Evolutionary conservation across 2,113 vertebrate genomes (phyloP).

Genomic region (Zosterops japonicus): DNA sequence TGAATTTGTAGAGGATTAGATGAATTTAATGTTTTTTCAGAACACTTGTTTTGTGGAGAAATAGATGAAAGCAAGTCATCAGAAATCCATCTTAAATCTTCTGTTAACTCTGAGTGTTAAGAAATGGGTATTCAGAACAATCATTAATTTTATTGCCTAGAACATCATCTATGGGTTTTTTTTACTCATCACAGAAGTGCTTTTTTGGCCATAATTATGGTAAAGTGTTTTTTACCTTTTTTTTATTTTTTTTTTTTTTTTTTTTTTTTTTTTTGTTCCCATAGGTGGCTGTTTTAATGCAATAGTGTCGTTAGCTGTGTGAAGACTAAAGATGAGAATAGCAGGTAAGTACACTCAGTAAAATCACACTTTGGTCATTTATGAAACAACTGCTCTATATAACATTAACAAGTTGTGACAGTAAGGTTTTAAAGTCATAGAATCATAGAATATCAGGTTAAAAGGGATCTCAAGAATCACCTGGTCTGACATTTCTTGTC

Average conservation of each 20-base stretch:
- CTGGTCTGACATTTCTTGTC: not conserved
- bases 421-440: not conserved
- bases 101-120: not conserved
- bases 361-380: not conserved
- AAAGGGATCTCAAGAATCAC: not conserved
- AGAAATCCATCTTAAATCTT: not conserved
- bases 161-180: not conserved
- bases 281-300: conserved; percentile 73
- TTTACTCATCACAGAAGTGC: not conserved
- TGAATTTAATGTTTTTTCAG: not conserved
- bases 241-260: no score
- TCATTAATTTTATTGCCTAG: not conserved
- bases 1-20: not conserved
- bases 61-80: not conserved
- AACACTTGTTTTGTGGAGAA: not conserved
- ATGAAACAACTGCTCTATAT: not conserved
- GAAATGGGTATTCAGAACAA: not conserved
- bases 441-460: not conserved
- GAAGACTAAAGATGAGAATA: conserved; percentile 76
- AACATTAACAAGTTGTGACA: not conserved
- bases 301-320: conserved; percentile 26
- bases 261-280: not conserved
- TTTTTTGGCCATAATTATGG: not conserved
- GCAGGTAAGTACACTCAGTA: conserved; percentile 59
- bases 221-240: not conserved